Evolutionary conservation across 2,888 invertebrate genomes (phyloP).

Genomic region (Protophormia terraenovae): DNA sequence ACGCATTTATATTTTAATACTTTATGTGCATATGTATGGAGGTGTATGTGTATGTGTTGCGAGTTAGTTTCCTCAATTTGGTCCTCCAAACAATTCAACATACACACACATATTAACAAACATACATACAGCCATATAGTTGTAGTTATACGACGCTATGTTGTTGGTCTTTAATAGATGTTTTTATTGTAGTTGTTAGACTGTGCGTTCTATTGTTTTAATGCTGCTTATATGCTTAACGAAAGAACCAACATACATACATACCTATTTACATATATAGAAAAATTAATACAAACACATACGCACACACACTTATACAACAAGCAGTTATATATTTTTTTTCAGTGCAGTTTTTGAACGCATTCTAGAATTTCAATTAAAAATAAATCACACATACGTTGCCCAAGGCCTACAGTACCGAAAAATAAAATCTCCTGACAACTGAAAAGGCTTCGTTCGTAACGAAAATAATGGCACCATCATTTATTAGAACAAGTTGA

Average conservation of each 20-base stretch:
- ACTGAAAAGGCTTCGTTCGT: conserved; percentile 66
- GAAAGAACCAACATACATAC: conserved; percentile 26
- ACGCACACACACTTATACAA: not conserved
- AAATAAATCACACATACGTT: conserved; percentile 80
- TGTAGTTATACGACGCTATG: conserved; percentile 43
- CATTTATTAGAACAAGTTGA: conserved; percentile 66
- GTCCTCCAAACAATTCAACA: conserved; percentile 44
- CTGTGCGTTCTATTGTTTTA: conserved; percentile 67
- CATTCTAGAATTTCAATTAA: conserved; percentile 81
- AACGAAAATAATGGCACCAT: conserved; percentile 67
- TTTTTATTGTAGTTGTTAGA: conserved; percentile 40
- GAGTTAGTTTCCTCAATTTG: conserved; percentile 64
- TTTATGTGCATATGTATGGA: conserved; percentile 33
- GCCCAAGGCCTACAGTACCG: conserved; percentile 58
- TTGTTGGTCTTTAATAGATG: conserved; percentile 57
- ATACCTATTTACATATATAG: not conserved
- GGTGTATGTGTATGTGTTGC: not conserved
- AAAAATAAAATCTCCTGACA: conserved; percentile 66
- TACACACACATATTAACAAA: conserved; percentile 36
- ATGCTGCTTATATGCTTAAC: conserved; percentile 67
- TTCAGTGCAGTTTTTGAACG: conserved; percentile 75
- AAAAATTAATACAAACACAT: not conserved
- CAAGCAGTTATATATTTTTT: conserved; percentile 25
- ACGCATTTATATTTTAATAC: conserved; percentile 46
- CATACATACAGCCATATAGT: conserved; percentile 46